phyloP scores from a whole-genome alignment of 2,113 vertebrate species.

The Muntiacus muntjak region DNA sequence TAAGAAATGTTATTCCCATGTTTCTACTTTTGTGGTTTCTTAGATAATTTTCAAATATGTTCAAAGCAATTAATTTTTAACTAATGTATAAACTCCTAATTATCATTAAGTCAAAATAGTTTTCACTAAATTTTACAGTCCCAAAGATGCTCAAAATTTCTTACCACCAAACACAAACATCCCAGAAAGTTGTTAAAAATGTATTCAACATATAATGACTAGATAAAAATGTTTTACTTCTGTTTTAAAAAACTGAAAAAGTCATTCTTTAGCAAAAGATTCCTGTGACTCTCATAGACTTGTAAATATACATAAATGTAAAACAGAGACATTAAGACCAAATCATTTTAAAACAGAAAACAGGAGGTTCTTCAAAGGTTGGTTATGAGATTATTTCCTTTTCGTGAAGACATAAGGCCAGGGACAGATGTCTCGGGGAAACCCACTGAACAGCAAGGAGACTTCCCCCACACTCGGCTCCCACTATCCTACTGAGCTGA shows the following conservation, averaged over 20 bases:
- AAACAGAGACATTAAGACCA: neutral
- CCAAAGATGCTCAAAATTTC: neutral
- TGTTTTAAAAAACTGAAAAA: conserved; percentile 3
- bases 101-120: neutral
- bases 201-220: neutral
- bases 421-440: conserved; percentile 74
- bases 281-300: neutral
- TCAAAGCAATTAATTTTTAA: conserved; percentile 7
- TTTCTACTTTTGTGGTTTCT: neutral
- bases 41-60: conserved; percentile 11
- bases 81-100: neutral
- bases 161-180: conserved; percentile 8
- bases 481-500: conserved; percentile 83
- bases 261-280: neutral
- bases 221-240: neutral
- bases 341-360: neutral
- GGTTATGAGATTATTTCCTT: conserved; percentile 74
- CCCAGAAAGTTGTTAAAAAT: neutral
- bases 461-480: conserved; percentile 84
- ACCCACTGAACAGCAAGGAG: conserved; percentile 70
- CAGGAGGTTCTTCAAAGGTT: conserved; percentile 62
- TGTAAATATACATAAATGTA: neutral
- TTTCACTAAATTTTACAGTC: neutral
- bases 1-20: neutral
- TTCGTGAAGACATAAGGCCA: conserved; percentile 66